phyloP scores from a whole-genome alignment of 2,888 invertebrate genomes.

The Sarcophaga caerulescens region DNA sequence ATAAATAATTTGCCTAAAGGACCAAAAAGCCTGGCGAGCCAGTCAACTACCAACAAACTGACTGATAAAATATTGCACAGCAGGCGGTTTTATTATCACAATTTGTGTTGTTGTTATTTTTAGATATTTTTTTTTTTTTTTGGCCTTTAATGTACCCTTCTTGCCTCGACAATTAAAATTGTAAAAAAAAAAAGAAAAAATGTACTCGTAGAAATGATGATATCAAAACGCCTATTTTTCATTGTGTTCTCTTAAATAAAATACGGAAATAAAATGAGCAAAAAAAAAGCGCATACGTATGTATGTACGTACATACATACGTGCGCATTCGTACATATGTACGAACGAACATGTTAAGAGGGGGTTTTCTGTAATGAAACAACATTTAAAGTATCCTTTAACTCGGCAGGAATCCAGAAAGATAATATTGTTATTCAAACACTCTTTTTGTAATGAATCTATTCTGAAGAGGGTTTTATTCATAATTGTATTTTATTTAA shows the following conservation, averaged over 20 bases:
- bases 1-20: slow-evolving; percentile 68
- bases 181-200: slow-evolving; percentile 40
- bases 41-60: slow-evolving; percentile 45
- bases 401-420: slow-evolving; percentile 58
- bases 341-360: slow-evolving; percentile 45
- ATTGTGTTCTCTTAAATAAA: slow-evolving; percentile 49
- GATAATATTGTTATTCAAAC: slow-evolving; percentile 13
- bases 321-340: neutral
- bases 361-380: slow-evolving; percentile 60
- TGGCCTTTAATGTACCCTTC: neutral
- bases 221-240: slow-evolving; percentile 65
- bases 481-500: neutral
- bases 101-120: too few species aligned
- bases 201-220: slow-evolving; percentile 37
- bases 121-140: neutral
- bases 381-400: slow-evolving; percentile 51
- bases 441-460: slow-evolving; percentile 12
- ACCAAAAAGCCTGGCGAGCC: slow-evolving; percentile 34
- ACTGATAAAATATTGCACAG: slow-evolving; percentile 65
- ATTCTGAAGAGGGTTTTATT: slow-evolving; percentile 16
- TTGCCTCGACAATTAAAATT: slow-evolving; percentile 56
- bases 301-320: neutral
- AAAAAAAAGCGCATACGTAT: slow-evolving; percentile 11
- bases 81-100: slow-evolving; percentile 56
- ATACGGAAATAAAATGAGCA: slow-evolving; percentile 59